Percentiles rank a stretch among this genome's conserved stretches.
Conservation (phyloP, 2,113 vertebrate genomes). For the Solenodon paradoxus region DNA sequence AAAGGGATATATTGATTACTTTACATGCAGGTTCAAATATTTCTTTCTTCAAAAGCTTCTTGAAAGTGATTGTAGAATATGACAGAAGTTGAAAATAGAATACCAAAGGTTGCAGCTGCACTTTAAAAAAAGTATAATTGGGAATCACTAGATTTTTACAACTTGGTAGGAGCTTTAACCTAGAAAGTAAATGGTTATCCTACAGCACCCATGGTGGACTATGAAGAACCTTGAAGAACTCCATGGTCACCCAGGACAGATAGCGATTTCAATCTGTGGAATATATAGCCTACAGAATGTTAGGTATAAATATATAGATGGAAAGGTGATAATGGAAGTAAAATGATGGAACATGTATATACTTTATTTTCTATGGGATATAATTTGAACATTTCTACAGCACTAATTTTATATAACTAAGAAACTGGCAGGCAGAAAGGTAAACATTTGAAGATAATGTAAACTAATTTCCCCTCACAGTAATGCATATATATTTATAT, state of each 20-base stretch:
- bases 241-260: background rate
- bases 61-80: background rate
- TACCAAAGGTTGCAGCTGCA: background rate
- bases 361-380: background rate
- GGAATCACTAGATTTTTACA: background rate
- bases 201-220: background rate
- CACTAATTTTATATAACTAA: background rate
- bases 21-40: background rate
- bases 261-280: background rate
- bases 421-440: background rate
- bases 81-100: background rate
- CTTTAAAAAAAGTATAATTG: background rate
- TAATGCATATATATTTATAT: background rate
- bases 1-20: background rate
- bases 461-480: background rate
- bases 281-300: background rate
- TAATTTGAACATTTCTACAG: background rate
- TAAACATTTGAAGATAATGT: background rate
- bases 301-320: background rate
- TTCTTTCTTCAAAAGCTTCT: background rate
- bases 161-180: background rate
- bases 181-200: background rate
- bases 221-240: background rate
- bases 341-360: background rate
- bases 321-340: background rate